Evolutionary conservation across 2,888 invertebrate species (phyloP).

Genomic region (Agonopterix alstromeriana): DNA sequence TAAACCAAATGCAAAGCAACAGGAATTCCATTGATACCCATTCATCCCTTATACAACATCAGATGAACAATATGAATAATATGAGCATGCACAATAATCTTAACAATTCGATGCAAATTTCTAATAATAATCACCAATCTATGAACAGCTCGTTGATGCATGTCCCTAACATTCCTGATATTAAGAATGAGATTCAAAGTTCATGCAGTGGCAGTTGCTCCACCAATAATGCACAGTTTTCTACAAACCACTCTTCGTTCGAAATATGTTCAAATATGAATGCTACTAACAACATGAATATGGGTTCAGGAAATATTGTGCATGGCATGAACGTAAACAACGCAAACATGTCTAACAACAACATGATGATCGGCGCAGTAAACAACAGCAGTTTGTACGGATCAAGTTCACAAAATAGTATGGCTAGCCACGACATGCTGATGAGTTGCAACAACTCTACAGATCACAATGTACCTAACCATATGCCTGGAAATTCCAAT

Average conservation of each 20-base stretch:
- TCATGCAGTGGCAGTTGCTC: slow-evolving; percentile 65
- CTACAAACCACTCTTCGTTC: slow-evolving; percentile 52
- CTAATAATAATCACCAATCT: slow-evolving; percentile 51
- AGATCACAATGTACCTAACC: slow-evolving; percentile 54
- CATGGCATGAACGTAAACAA: slow-evolving; percentile 59
- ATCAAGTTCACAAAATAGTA: slow-evolving; percentile 41
- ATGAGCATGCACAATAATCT: slow-evolving; percentile 62
- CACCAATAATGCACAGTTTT: slow-evolving; percentile 50
- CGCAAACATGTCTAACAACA: slow-evolving; percentile 50
- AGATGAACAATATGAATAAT: slow-evolving; percentile 55
- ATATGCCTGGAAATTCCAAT: slow-evolving; percentile 47
- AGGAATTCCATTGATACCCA: slow-evolving; percentile 56
- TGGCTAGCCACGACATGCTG: slow-evolving; percentile 57
- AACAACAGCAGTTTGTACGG: slow-evolving; percentile 54
- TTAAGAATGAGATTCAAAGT: slow-evolving; percentile 66
- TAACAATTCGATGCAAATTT: slow-evolving; percentile 58
- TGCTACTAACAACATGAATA: slow-evolving; percentile 45
- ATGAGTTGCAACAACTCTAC: slow-evolving; percentile 60
- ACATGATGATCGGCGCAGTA: slow-evolving; percentile 53
- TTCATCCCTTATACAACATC: slow-evolving; percentile 62
- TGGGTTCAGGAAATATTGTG: slow-evolving; percentile 54
- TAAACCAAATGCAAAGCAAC: slow-evolving; percentile 64
- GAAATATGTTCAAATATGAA: slow-evolving; percentile 62
- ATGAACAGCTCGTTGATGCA: slow-evolving; percentile 63
- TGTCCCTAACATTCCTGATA: slow-evolving; percentile 63